Evolutionary conservation across 2,113 vertebrate genomes (phyloP).

Genomic region (Passer montanus): DNA sequence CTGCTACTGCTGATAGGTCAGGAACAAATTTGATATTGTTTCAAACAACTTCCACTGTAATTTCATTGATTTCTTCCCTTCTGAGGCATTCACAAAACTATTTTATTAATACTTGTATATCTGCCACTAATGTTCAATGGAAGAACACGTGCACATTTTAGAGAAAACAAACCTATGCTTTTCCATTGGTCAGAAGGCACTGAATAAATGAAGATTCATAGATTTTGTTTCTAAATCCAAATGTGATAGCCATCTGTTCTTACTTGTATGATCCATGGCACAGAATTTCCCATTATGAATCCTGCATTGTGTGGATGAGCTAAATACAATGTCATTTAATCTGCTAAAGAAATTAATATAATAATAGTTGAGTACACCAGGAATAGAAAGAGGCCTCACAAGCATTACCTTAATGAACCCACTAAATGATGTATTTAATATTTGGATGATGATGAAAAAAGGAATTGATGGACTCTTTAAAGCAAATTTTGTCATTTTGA

Average conservation of each 20-base stretch:
- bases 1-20: neutral
- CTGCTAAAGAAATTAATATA: neutral
- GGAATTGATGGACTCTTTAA: neutral
- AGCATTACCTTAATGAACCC: neutral
- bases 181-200: neutral
- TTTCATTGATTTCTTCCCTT: neutral
- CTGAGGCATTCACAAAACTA: neutral
- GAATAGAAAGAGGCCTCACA: neutral
- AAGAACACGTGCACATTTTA: neutral
- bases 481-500: neutral
- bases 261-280: neutral
- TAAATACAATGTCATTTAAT: slow-evolving; percentile 23
- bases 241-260: neutral
- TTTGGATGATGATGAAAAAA: neutral
- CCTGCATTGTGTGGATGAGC: neutral
- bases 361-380: neutral
- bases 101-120: neutral
- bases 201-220: neutral
- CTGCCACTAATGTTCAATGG: neutral
- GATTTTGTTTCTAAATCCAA: neutral
- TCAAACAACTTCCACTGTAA: neutral
- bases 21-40: neutral
- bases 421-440: slow-evolving; percentile 11
- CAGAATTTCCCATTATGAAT: neutral
- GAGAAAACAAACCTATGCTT: neutral